These are phyloP conservation scores for Tricholaema leucomelas DNA, from an alignment of 2,113 vertebrate species.

Conservation along the genomic window DNA sequence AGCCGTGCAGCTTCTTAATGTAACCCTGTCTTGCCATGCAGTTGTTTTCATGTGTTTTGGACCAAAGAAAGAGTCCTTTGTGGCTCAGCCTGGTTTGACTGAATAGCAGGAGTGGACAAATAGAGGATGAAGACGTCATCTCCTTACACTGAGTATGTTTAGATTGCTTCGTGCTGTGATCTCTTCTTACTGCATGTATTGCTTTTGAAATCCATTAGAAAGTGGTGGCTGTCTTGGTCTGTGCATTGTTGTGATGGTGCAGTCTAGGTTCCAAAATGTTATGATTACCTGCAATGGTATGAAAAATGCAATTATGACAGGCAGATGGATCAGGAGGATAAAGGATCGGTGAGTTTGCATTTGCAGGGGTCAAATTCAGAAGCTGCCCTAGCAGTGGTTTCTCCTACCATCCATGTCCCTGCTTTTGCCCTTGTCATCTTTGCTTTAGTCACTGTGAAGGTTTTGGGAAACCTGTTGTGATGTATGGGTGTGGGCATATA, in stretches of 20 bases:
- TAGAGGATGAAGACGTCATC: not conserved
- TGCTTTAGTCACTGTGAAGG: not conserved
- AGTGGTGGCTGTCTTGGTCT: not conserved
- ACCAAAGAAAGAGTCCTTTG: constrained; percentile 30
- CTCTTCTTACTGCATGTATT: not conserved
- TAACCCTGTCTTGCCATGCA: constrained; percentile 8
- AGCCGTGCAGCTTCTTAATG: constrained; percentile 14
- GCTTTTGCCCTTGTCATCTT: not conserved
- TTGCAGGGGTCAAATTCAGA: not conserved
- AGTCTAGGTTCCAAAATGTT: not conserved
- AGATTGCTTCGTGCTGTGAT: not conserved
- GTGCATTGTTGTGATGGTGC: not conserved
- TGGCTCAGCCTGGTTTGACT: not conserved
- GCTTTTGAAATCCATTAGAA: not conserved
- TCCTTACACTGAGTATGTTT: not conserved
- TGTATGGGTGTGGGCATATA: not conserved
- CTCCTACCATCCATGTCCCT: not conserved
- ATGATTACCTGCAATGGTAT: not conserved
- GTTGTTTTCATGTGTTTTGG: constrained; percentile 17
- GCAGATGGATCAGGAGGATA: not conserved
- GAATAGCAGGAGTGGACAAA: constrained; percentile 1
- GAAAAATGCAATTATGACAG: not conserved
- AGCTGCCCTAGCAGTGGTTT: not conserved
- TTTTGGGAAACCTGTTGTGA: not conserved
- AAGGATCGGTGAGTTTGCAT: not conserved